Conservation (phyloP, 2,888 invertebrate genomes). For the Oasisia sp. region DNA sequence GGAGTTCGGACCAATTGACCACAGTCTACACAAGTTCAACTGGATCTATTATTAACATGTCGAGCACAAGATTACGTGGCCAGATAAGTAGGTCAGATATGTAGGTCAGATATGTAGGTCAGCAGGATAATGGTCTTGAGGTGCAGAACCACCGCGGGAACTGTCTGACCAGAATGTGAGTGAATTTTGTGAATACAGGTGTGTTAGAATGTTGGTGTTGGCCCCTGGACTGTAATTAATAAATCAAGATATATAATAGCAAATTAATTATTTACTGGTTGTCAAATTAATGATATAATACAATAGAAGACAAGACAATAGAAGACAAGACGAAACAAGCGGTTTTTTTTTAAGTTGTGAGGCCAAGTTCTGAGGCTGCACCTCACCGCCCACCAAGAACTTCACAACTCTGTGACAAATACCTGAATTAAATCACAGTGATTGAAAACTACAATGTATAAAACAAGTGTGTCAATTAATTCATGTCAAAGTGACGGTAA, state of each 20-base stretch:
- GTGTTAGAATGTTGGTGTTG: neutral
- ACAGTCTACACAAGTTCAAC: constrained; percentile 1
- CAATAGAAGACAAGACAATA: too few relatives aligned
- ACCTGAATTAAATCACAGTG: neutral
- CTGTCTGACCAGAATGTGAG: neutral
- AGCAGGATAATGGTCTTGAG: neutral
- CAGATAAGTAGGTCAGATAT: constrained; percentile 5
- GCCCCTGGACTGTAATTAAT: too few relatives aligned
- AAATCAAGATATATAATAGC: too few relatives aligned
- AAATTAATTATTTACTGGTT: too few relatives aligned
- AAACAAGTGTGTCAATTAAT: neutral
- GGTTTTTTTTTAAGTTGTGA: too few relatives aligned
- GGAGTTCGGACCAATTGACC: neutral
- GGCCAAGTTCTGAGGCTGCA: too few relatives aligned
- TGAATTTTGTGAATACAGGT: neutral
- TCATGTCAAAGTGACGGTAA: too few relatives aligned
- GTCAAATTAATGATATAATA: too few relatives aligned
- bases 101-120: constrained; percentile 1
- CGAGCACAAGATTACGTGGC: neutral
- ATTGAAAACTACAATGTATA: neutral
- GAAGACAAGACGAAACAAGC: too few relatives aligned
- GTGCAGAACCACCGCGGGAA: neutral
- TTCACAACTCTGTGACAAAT: too few relatives aligned
- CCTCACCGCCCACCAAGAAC: too few relatives aligned
- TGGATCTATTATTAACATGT: constrained; percentile 1